A percentile compares a stretch with the other conserved stretches of the same genome.
Conservation (phyloP, 2,888 invertebrate species). For the Epinotia demarniana region DNA sequence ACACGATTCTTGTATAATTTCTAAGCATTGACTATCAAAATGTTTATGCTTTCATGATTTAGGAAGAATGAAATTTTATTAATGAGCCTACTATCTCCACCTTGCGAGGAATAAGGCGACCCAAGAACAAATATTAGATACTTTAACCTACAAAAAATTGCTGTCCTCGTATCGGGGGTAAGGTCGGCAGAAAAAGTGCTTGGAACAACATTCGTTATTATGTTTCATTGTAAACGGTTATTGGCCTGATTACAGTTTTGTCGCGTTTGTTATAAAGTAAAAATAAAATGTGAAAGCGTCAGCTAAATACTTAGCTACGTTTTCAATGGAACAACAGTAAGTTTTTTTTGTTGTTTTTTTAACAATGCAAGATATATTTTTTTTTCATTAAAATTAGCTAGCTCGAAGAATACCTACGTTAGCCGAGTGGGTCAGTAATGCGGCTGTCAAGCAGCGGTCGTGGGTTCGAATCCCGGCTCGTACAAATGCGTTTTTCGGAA, state of each 20-base stretch:
- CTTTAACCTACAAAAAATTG: slow-evolving; percentile 36
- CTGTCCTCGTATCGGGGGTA: slow-evolving; percentile 25
- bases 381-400: too few relatives aligned
- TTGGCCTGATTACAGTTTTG: not conserved
- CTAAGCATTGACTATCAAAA: slow-evolving; percentile 19
- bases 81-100: slow-evolving; percentile 39
- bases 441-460: too few relatives aligned
- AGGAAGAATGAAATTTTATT: slow-evolving; percentile 32
- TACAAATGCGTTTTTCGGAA: too few relatives aligned
- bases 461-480: too few relatives aligned
- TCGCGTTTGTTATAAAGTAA: not conserved
- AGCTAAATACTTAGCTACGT: too few relatives aligned
- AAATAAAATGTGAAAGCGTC: not conserved
- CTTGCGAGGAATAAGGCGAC: slow-evolving; percentile 33
- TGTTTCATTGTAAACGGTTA: not conserved
- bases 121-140: slow-evolving; percentile 41
- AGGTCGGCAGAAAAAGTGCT: slow-evolving; percentile 15
- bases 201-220: not conserved
- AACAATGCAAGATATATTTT: too few relatives aligned
- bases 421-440: too few relatives aligned
- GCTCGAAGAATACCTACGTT: too few relatives aligned
- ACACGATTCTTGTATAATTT: not conserved
- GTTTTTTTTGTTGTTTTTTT: too few relatives aligned
- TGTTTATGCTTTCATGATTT: slow-evolving; percentile 26
- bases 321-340: not conserved